A percentile compares a stretch with the other conserved stretches of the same genome.
These are phyloP conservation scores for Pedionomus torquatus DNA, from an alignment of 2,113 vertebrate species.

Conservation along the genomic window DNA sequence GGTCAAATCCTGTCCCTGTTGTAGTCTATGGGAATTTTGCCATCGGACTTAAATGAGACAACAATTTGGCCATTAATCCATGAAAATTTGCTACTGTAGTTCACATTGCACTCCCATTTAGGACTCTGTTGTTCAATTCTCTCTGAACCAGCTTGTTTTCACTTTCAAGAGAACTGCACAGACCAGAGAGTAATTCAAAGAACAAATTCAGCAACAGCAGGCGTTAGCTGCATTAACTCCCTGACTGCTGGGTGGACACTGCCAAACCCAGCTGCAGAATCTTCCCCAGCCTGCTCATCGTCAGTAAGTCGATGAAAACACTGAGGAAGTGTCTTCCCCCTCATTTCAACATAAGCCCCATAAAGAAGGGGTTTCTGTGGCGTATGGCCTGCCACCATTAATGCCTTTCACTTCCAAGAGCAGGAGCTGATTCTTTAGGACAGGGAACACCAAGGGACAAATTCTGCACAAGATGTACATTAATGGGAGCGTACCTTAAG, in stretches of 20 bases:
- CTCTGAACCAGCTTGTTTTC: constrained; percentile 45
- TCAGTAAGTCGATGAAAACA: neutral
- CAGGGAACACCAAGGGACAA: neutral
- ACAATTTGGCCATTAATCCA: constrained; percentile 57
- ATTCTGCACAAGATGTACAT: neutral
- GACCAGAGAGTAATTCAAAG: constrained; percentile 16
- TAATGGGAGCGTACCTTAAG: neutral
- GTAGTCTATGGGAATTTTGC: neutral
- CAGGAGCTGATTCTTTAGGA: neutral
- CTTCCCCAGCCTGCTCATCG: neutral
- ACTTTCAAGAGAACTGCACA: constrained; percentile 21
- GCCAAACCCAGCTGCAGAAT: neutral
- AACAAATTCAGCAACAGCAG: neutral
- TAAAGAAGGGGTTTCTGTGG: neutral
- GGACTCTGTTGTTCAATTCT: constrained; percentile 21
- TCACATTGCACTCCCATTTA: constrained; percentile 29
- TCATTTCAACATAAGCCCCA: neutral
- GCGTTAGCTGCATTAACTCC: constrained; percentile 19
- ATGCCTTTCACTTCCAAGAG: neutral
- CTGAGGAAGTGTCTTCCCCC: neutral
- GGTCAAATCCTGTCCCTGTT: constrained; percentile 20
- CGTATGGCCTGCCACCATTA: neutral
- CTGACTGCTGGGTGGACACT: neutral
- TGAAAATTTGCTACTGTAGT: constrained; percentile 43
- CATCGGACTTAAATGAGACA: constrained; percentile 17